Percentiles rank a stretch among this genome's conserved stretches.
Evolutionary conservation across 2,113 vertebrate species (phyloP).

Genomic region (Chunga burmeisteri): DNA sequence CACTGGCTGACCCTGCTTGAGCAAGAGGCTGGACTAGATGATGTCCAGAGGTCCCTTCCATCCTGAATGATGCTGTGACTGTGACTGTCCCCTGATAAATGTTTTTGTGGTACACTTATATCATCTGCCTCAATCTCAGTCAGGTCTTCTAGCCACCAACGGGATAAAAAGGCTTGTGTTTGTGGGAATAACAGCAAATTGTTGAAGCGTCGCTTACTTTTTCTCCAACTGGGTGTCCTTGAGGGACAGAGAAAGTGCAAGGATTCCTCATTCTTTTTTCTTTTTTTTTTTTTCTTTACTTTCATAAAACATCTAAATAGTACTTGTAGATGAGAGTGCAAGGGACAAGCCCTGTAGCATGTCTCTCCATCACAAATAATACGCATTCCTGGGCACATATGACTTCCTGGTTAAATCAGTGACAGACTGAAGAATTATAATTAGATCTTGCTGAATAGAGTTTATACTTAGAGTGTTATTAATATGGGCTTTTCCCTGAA

Average conservation of each 20-base stretch:
- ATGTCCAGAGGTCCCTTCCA: neutral
- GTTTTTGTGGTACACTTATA: neutral
- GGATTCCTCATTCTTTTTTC: neutral
- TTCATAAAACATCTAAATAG: neutral
- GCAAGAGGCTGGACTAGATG: neutral
- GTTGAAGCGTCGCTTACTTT: neutral
- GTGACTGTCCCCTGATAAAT: neutral
- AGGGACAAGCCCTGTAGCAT: neutral
- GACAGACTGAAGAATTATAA: neutral
- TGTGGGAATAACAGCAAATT: neutral
- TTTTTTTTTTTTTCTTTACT: neutral
- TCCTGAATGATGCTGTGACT: neutral
- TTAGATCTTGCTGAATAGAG: neutral
- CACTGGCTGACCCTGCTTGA: neutral
- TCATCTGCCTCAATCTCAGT: neutral
- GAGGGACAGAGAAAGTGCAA: neutral
- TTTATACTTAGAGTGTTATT: neutral
- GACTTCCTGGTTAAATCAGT: neutral
- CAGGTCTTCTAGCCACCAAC: neutral
- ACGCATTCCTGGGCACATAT: neutral
- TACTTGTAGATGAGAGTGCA: neutral
- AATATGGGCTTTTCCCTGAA: neutral
- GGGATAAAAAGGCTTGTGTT: neutral
- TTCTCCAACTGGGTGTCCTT: rapidly evolving
- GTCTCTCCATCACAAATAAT: neutral